A percentile compares a stretch with the other conserved stretches of the same genome.
Evolutionary conservation across 2,888 invertebrate species (phyloP).

Genomic region (Phoenoteleia sp.): DNA sequence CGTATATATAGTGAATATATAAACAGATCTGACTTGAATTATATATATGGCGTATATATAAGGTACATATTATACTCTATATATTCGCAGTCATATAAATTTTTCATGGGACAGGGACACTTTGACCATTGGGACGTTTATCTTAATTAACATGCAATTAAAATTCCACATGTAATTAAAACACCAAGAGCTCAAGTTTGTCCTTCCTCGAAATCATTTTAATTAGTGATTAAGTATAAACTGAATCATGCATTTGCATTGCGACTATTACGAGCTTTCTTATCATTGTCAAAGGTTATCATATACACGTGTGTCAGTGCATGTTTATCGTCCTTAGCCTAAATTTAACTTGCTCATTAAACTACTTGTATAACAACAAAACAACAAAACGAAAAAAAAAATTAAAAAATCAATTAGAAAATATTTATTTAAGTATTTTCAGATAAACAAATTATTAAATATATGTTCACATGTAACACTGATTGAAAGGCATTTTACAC

Average conservation of each 20-base stretch:
- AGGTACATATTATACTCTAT: background rate
- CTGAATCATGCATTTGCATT: conserved; percentile 20
- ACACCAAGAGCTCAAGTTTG: conserved; percentile 24
- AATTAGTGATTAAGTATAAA: background rate
- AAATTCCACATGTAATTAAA: conserved; percentile 1
- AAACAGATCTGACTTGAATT: too few species aligned
- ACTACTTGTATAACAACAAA: background rate
- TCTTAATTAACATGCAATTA: too few species aligned
- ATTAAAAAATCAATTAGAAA: too few species aligned
- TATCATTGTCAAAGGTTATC: conserved; percentile 77
- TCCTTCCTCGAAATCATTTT: conserved; percentile 30
- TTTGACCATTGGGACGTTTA: too few species aligned
- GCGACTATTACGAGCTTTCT: conserved; percentile 24
- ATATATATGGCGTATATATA: too few species aligned
- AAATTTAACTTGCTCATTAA: conserved; percentile 31
- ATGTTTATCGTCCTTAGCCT: conserved; percentile 77
- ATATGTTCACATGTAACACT: too few species aligned
- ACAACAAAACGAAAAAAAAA: too few species aligned
- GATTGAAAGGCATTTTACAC: too few species aligned
- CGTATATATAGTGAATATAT: too few species aligned
- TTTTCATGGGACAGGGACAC: too few species aligned
- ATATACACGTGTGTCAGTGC: conserved; percentile 35
- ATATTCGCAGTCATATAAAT: background rate
- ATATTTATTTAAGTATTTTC: too few species aligned
- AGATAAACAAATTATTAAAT: too few species aligned